Percentiles rank a stretch among this genome's conserved stretches.
phyloP scores from a whole-genome alignment of 2,113 vertebrate species.

The Malaclemys terrapin region DNA sequence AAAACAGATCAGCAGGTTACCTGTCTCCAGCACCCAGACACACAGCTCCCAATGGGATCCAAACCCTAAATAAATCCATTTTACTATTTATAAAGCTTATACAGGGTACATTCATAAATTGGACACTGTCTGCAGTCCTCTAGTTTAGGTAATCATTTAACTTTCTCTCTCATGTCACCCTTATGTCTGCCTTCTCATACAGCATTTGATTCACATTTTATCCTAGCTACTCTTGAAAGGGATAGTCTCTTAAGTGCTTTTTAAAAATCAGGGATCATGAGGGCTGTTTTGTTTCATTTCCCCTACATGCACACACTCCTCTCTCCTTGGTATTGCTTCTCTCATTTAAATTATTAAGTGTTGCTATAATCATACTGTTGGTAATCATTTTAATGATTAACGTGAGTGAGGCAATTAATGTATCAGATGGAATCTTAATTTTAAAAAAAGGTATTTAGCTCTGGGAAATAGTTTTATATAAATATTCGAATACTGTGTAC shows the following conservation, averaged over 20 bases:
- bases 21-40: no score
- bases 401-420: not conserved
- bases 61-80: no score
- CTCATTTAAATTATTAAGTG: slow-evolving; percentile 35
- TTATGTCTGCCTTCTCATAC: no score
- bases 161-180: no score
- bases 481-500: not conserved
- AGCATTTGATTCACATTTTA: not conserved
- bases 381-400: slow-evolving; percentile 30
- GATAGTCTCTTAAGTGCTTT: not conserved
- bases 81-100: no score
- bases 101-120: no score
- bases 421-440: slow-evolving; percentile 4
- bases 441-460: slow-evolving; percentile 19
- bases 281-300: not conserved
- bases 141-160: no score
- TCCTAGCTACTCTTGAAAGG: not conserved
- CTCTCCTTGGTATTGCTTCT: not conserved
- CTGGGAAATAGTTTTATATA: not conserved
- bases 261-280: not conserved
- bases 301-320: not conserved
- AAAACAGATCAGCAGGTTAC: no score
- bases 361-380: not conserved
- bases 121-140: no score
- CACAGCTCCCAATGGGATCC: no score